Conservation (phyloP, 2,888 invertebrate genomes). For the Trachelus tabidus region DNA sequence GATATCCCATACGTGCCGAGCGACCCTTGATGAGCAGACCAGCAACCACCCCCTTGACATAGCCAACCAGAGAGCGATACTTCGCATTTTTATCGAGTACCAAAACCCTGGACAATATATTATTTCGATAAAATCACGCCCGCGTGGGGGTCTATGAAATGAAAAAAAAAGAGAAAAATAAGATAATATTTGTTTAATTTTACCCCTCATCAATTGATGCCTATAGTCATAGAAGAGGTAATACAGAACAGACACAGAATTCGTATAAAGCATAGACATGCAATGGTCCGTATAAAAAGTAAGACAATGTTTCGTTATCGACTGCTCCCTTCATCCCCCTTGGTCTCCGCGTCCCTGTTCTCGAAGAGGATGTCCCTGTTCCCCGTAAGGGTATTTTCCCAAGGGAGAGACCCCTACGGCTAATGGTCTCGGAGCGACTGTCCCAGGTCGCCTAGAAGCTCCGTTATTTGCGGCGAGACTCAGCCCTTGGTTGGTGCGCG, state of each 20-base stretch:
- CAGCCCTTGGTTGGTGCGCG: constrained; percentile 24
- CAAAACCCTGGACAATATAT: background rate
- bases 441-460: constrained; percentile 32
- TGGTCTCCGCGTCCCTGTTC: background rate
- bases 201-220: background rate
- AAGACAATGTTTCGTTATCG: background rate
- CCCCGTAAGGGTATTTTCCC: constrained; percentile 24
- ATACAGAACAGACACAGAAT: background rate
- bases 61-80: background rate
- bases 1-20: constrained; percentile 45
- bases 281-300: background rate
- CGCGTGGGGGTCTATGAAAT: background rate
- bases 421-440: constrained; percentile 41
- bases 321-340: background rate
- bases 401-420: constrained; percentile 28
- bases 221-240: background rate
- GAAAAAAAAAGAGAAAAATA: background rate
- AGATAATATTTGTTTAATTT: too few species aligned
- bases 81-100: background rate
- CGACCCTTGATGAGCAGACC: background rate
- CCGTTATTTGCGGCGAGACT: constrained; percentile 35
- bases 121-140: background rate
- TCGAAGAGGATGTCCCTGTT: constrained; percentile 12
- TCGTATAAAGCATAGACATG: background rate
- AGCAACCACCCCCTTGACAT: background rate